These are phyloP conservation scores for Elmis aenea DNA, from an alignment of 2,888 invertebrate species.

Conservation along the genomic window DNA sequence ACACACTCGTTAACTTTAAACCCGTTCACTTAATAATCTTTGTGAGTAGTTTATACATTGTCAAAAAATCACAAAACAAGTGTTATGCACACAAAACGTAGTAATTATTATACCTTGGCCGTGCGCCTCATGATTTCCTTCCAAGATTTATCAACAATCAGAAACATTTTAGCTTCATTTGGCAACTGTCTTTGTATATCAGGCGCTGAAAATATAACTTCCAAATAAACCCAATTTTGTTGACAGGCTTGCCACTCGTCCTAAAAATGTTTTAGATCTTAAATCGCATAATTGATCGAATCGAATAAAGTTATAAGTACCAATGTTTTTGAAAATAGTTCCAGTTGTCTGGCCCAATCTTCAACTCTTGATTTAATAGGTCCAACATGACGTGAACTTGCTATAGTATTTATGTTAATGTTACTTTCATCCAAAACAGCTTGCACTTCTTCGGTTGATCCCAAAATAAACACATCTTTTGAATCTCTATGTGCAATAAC, in stretches of 20 bases:
- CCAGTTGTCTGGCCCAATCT: constrained; percentile 73
- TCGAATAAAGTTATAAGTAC: constrained; percentile 53
- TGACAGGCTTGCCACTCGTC: constrained; percentile 89
- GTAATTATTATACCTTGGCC: constrained; percentile 59
- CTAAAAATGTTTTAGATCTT: constrained; percentile 47
- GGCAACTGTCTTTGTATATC: constrained; percentile 92
- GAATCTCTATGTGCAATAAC: constrained; percentile 74
- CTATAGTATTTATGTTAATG: constrained; percentile 80
- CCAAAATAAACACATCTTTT: constrained; percentile 79
- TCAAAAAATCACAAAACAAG: too few relatives aligned
- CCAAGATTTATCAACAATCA: constrained; percentile 82
- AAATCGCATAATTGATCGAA: too few relatives aligned
- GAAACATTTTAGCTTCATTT: constrained; percentile 81
- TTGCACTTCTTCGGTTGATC: constrained; percentile 81
- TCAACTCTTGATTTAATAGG: constrained; percentile 79
- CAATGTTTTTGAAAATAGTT: constrained; percentile 76
- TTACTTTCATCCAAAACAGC: constrained; percentile 77
- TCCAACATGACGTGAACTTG: constrained; percentile 79
- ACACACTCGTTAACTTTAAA: too few relatives aligned
- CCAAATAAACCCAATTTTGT: constrained; percentile 90
- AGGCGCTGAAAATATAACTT: constrained; percentile 91
- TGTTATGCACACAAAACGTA: too few relatives aligned
- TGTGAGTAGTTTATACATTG: too few relatives aligned
- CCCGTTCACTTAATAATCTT: too few relatives aligned
- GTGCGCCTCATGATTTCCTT: constrained; percentile 82